Percentiles rank a stretch among this genome's conserved stretches.
Evolutionary conservation across 1,140 invertebrate genomes (phyloP).

Genomic region (Aplysia californica): DNA sequence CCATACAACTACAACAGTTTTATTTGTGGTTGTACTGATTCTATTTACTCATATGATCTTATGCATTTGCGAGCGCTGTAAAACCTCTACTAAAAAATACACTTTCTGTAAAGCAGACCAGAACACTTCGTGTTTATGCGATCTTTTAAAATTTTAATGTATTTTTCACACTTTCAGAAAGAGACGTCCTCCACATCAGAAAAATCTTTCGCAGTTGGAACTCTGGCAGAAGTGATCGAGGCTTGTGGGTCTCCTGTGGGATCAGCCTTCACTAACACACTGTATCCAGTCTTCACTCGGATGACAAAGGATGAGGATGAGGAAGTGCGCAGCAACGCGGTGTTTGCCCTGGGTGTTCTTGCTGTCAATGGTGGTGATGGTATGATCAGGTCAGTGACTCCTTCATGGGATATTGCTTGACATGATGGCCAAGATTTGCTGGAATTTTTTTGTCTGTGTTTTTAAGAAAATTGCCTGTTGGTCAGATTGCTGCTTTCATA

Average conservation of each 20-base stretch:
- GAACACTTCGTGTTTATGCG: not conserved
- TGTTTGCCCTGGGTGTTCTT: conserved; percentile 82
- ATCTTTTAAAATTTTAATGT: not conserved
- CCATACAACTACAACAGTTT: not conserved
- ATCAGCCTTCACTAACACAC: conserved; percentile 71
- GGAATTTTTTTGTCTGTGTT: too few species aligned
- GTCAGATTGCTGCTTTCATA: too few species aligned
- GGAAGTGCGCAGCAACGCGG: conserved; percentile 82
- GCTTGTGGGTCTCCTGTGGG: conserved; percentile 70
- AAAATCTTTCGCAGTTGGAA: conserved; percentile 79
- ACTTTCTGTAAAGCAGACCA: too few species aligned
- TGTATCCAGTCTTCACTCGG: conserved; percentile 76
- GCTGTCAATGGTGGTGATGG: conserved; percentile 73
- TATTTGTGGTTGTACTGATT: too few species aligned
- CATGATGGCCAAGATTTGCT: too few species aligned
- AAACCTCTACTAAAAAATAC: too few species aligned
- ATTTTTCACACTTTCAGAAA: conserved; percentile 67
- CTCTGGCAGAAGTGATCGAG: conserved; percentile 79
- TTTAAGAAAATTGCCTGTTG: too few species aligned
- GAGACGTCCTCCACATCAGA: conserved; percentile 73
- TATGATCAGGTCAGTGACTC: conserved; percentile 72
- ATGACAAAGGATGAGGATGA: conserved; percentile 74
- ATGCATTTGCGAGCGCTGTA: too few species aligned
- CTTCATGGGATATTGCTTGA: too few species aligned
- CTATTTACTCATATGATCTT: too few species aligned